phyloP scores from a whole-genome alignment of 2,797 vertebrate species.

The Allochrocebus solatus region DNA sequence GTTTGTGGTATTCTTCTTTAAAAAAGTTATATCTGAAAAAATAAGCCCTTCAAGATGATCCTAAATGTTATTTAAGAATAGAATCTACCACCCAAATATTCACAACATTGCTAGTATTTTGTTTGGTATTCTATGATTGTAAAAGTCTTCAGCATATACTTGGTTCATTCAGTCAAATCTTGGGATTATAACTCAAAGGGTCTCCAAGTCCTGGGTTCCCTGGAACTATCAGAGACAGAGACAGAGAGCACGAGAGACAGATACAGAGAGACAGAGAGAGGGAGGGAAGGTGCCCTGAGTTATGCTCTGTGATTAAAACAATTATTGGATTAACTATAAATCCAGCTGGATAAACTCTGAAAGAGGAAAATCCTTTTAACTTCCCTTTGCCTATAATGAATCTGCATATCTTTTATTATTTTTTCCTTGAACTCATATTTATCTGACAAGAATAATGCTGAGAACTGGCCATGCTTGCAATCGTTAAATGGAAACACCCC shows the following conservation, averaged over 20 bases:
- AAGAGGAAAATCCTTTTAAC: neutral
- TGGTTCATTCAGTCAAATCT: rapidly evolving
- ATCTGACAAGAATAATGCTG: neutral
- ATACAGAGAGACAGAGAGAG: neutral
- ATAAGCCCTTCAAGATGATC: neutral
- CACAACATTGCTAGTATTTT: rapidly evolving
- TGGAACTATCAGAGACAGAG: neutral
- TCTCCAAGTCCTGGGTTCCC: neutral
- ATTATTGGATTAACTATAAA: neutral
- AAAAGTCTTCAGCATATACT: neutral
- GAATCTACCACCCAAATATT: rapidly evolving
- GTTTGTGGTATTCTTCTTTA: neutral
- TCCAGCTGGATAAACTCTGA: neutral
- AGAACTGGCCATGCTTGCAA: neutral
- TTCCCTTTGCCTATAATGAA: neutral
- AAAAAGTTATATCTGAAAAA: neutral
- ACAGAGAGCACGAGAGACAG: neutral
- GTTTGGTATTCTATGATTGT: neutral
- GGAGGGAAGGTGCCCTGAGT: neutral
- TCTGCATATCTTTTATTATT: neutral
- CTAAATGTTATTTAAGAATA: neutral
- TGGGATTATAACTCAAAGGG: neutral
- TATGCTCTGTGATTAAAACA: neutral
- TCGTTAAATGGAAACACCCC: neutral
- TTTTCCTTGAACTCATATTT: neutral